Evolutionary conservation across 1,140 invertebrate species (phyloP).

Genomic region (Caerostris extrusa): DNA sequence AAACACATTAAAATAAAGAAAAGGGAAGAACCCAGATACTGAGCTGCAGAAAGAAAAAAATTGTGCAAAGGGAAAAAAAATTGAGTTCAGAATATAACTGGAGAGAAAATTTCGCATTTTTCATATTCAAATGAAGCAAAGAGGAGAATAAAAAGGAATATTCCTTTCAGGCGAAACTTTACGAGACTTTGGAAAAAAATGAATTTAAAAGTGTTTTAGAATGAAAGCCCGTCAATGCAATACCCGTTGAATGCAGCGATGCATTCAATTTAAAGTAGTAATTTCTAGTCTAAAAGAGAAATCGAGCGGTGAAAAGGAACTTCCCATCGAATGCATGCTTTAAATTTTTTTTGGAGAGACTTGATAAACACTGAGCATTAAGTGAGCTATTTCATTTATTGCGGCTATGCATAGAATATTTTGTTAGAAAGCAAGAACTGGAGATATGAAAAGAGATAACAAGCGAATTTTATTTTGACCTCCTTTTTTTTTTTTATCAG

Average conservation of each 20-base stretch:
- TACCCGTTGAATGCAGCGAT: too few species aligned
- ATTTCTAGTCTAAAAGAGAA: conserved; percentile 34
- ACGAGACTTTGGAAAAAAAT: conserved; percentile 17
- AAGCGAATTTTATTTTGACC: too few species aligned
- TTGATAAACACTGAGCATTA: background rate
- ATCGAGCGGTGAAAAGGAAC: background rate
- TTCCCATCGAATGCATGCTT: background rate
- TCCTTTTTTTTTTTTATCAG: too few species aligned
- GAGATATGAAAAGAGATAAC: too few species aligned
- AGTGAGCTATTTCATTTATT: background rate
- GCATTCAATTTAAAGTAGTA: conserved; percentile 62
- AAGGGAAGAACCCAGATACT: background rate
- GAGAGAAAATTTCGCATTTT: conserved; percentile 35
- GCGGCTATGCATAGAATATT: too few species aligned
- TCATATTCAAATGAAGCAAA: conserved; percentile 57
- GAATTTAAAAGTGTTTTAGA: conserved; percentile 32
- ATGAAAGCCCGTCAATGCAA: background rate
- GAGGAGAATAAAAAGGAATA: background rate
- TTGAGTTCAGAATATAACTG: conserved; percentile 13
- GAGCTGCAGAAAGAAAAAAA: background rate
- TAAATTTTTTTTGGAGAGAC: background rate
- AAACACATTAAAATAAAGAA: background rate
- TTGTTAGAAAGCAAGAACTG: too few species aligned
- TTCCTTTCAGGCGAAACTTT: conserved; percentile 20
- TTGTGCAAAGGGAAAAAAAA: background rate